Conservation (phyloP, 1,140 invertebrate genomes). For the Brachionus rubens region DNA sequence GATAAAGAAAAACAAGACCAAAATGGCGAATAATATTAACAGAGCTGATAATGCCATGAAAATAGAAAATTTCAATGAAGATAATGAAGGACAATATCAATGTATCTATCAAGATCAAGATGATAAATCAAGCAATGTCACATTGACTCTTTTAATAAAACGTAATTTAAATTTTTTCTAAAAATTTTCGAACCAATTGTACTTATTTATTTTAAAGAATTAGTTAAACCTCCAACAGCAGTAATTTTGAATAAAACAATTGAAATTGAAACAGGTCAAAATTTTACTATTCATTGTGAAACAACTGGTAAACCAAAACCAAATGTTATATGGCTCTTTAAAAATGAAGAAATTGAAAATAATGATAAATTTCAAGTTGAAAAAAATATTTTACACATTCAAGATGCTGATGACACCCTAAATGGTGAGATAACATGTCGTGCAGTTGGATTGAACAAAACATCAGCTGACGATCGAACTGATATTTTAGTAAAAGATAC, state of each 20-base stretch:
- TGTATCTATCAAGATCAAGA: background rate
- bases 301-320: background rate
- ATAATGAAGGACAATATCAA: background rate
- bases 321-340: background rate
- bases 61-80: background rate
- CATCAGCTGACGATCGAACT: background rate
- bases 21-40: background rate
- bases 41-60: background rate
- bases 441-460: background rate
- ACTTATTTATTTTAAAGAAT: background rate
- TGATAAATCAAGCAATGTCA: background rate
- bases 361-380: background rate
- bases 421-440: slow-evolving; percentile 6
- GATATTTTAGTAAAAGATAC: background rate
- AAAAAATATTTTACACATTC: background rate
- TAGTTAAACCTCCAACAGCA: background rate
- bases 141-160: background rate
- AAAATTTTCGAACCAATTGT: background rate
- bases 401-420: background rate
- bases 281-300: background rate
- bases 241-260: background rate
- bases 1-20: background rate
- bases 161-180: background rate
- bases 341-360: background rate
- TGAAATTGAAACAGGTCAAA: background rate